Percentiles rank a stretch among this genome's conserved stretches.
Evolutionary conservation across 2,888 invertebrate genomes (phyloP).

Genomic region (Thecophora atra): DNA sequence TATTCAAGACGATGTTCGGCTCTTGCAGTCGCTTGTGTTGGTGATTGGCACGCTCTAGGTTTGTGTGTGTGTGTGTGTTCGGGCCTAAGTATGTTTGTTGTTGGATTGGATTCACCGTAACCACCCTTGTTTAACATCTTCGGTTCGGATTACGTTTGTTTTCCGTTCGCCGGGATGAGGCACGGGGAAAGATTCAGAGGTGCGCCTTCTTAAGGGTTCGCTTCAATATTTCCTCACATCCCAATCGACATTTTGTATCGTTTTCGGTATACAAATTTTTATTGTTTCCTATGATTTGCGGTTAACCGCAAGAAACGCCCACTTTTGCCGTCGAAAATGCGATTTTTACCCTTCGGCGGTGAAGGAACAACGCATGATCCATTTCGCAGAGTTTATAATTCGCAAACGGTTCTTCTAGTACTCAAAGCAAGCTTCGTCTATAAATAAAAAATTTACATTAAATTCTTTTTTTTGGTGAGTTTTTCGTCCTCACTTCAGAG

Average conservation of each 20-base stretch:
- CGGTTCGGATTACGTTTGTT: constrained; percentile 6
- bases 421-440: no score
- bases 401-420: no score
- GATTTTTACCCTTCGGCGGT: background rate
- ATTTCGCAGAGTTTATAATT: no score
- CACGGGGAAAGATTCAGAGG: background rate
- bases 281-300: constrained; percentile 46
- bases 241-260: background rate
- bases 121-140: constrained; percentile 36
- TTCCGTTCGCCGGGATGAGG: background rate
- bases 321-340: constrained; percentile 24
- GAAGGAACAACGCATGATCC: no score
- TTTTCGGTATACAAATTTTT: background rate
- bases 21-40: constrained; percentile 44
- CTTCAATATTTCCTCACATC: background rate
- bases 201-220: constrained; percentile 30
- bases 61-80: constrained; percentile 22
- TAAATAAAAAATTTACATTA: no score
- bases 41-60: background rate
- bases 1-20: constrained; percentile 61
- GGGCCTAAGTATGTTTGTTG: constrained; percentile 14
- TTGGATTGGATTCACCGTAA: constrained; percentile 15
- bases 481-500: no score
- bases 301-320: constrained; percentile 50
- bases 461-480: no score